phyloP scores from a whole-genome alignment of 2,797 vertebrate species.

The Hippocampus kuda region DNA sequence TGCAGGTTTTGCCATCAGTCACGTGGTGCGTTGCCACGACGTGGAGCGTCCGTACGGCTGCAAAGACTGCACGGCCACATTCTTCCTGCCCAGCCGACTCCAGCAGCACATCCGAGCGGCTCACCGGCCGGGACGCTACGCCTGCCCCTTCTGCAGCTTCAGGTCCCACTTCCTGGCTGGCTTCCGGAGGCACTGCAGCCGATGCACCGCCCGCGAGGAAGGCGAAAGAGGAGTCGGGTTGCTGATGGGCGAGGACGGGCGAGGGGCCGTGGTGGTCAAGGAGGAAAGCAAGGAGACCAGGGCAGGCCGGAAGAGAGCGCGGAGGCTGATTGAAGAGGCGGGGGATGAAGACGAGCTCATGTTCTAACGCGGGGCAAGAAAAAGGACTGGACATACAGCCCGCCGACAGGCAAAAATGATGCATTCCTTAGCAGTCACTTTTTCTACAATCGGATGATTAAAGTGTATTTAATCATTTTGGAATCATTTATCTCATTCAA shows the following conservation, averaged over 20 bases:
- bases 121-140: slow-evolving; percentile 49
- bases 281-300: slow-evolving; percentile 8
- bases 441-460: no score
- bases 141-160: slow-evolving; percentile 61
- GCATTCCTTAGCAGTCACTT: not conserved
- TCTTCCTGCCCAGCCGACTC: slow-evolving; percentile 55
- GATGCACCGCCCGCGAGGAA: slow-evolving; percentile 45
- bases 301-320: slow-evolving; percentile 4
- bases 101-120: slow-evolving; percentile 38
- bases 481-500: no score
- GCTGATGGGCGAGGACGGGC: not conserved
- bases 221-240: not conserved
- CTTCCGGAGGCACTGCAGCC: slow-evolving; percentile 54
- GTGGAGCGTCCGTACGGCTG: slow-evolving; percentile 44
- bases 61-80: slow-evolving; percentile 29
- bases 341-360: slow-evolving; percentile 12
- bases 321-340: not conserved
- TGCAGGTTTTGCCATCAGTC: slow-evolving; percentile 50
- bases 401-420: no score
- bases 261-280: not conserved
- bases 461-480: no score
- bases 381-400: no score
- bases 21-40: slow-evolving; percentile 45
- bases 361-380: not conserved
- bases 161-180: slow-evolving; percentile 42